Evolutionary conservation across 2,113 vertebrate species (phyloP).

Genomic region (Pelmatolapia mariae): DNA sequence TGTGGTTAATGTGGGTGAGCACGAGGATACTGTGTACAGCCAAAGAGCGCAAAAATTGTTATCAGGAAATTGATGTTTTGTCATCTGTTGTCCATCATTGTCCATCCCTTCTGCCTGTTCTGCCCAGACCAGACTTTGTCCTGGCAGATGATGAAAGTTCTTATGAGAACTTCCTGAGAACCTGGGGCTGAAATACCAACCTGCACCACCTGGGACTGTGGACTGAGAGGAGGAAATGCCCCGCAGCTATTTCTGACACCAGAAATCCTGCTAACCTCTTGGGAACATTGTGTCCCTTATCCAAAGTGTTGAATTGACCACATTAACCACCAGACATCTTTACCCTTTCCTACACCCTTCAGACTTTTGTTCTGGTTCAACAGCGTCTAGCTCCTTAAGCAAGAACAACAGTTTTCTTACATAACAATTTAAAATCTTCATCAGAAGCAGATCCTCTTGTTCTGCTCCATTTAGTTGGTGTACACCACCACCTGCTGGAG

Average conservation of each 20-base stretch:
- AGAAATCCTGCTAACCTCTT: conserved; percentile 34
- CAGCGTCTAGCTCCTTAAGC: background rate
- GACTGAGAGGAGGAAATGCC: conserved; percentile 9
- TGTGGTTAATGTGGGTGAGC: background rate
- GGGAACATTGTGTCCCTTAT: conserved; percentile 69
- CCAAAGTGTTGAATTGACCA: conserved; percentile 21
- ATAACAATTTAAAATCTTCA: background rate
- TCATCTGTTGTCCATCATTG: background rate
- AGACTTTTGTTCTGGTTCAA: background rate
- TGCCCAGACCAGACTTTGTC: background rate
- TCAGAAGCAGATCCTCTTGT: background rate
- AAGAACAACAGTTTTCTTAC: background rate
- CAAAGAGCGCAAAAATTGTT: background rate
- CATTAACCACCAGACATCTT: background rate
- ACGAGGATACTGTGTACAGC: background rate
- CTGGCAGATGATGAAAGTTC: background rate
- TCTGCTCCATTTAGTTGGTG: background rate
- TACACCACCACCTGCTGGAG: conserved; percentile 35
- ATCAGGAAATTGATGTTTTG: background rate
- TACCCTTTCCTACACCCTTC: background rate
- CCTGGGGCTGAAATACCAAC: conserved; percentile 20
- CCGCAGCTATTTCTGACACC: conserved; percentile 40
- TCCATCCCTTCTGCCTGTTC: background rate
- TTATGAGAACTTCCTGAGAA: conserved; percentile 1
- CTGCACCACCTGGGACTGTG: conserved; percentile 62